Conservation (phyloP, 2,888 invertebrate species). For the Cancer borealis region DNA sequence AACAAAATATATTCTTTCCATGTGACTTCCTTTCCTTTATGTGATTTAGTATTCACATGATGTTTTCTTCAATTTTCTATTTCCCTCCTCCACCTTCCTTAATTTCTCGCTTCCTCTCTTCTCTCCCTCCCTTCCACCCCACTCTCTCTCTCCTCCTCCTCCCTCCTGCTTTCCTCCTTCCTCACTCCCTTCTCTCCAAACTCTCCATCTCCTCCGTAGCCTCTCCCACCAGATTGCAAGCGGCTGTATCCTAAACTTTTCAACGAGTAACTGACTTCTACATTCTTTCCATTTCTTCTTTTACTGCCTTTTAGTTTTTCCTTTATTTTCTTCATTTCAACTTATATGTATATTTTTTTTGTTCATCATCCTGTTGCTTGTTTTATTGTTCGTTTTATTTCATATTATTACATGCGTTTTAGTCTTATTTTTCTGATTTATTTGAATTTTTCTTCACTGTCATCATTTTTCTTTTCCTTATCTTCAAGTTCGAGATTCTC, state of each 20-base stretch:
- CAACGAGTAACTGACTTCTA: background rate
- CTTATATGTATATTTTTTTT: background rate
- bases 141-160: background rate
- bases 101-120: background rate
- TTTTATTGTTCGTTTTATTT: background rate
- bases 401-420: too few species aligned
- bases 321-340: background rate
- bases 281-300: slow-evolving; percentile 48
- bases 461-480: background rate
- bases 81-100: background rate
- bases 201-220: background rate
- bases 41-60: background rate
- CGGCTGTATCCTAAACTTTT: slow-evolving; percentile 29
- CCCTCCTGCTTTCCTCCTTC: background rate
- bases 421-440: too few species aligned
- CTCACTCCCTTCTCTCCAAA: background rate
- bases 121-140: background rate
- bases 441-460: background rate
- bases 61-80: background rate
- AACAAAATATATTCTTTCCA: background rate
- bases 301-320: background rate
- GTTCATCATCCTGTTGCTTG: background rate
- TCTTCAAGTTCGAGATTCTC: background rate
- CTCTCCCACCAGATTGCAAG: slow-evolving; percentile 2
- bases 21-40: background rate